Conservation (phyloP, 23 tunicate genomes). For the Phallusia fumigata region DNA sequence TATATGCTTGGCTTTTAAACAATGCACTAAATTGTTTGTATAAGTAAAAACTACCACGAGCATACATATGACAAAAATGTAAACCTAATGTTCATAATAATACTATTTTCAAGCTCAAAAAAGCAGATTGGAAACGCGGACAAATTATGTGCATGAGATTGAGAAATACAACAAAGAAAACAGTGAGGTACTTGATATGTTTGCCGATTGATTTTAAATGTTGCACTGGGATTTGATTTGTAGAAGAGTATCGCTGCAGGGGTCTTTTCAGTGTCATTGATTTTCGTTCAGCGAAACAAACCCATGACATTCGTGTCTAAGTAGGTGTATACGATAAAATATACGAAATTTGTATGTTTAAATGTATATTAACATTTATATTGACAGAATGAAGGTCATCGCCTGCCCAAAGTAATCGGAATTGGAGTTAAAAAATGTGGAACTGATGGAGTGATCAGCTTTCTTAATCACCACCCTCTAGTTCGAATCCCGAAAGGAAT, state of each 20-base stretch:
- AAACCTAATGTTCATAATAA: neutral
- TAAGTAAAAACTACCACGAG: no score
- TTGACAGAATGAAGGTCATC: slow-evolving; percentile 5
- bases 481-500: slow-evolving; percentile 13
- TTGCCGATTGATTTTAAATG: no score
- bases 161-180: neutral
- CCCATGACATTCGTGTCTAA: no score
- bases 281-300: no score
- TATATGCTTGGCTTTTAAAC: no score
- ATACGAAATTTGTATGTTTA: no score
- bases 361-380: neutral
- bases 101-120: neutral
- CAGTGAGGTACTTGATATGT: neutral
- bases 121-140: neutral
- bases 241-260: no score
- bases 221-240: no score
- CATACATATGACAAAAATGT: no score
- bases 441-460: slow-evolving; percentile 50
- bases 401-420: slow-evolving; percentile 58
- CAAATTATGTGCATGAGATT: neutral
- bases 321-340: no score
- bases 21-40: no score
- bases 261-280: no score
- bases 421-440: slow-evolving; percentile 81
- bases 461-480: slow-evolving; percentile 56